Conservation (phyloP, 2,888 invertebrate genomes). For the Agrotis ipsilon region DNA sequence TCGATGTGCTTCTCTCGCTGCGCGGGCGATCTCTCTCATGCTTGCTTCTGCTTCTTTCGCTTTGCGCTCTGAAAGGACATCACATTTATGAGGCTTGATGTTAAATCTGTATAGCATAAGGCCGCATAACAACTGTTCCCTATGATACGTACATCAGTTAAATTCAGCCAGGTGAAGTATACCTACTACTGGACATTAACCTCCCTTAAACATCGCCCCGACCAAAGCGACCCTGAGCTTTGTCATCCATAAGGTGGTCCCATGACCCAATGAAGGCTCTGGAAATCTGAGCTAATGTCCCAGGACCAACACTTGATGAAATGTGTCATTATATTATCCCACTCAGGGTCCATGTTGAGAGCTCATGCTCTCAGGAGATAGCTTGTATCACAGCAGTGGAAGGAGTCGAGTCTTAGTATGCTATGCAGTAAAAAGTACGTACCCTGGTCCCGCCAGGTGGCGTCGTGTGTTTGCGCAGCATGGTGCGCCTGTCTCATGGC, state of each 20-base stretch:
- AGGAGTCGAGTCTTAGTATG: not conserved
- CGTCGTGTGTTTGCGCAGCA: constrained; percentile 83
- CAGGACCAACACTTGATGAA: too few species aligned
- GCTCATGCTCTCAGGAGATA: not conserved
- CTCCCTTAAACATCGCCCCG: too few species aligned
- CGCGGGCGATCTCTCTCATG: constrained; percentile 93
- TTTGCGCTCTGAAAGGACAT: constrained; percentile 90
- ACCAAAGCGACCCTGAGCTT: too few species aligned
- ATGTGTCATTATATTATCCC: not conserved
- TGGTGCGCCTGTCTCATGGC: constrained; percentile 91
- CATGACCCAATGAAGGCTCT: not conserved
- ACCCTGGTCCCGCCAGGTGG: constrained; percentile 93
- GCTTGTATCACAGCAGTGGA: not conserved
- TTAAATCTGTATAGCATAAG: too few species aligned
- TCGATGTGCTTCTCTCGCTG: constrained; percentile 93
- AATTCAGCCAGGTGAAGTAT: too few species aligned
- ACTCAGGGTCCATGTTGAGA: too few species aligned
- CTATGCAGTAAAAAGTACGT: constrained; percentile 14
- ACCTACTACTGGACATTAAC: too few species aligned
- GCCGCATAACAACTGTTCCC: not conserved
- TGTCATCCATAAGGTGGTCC: too few species aligned
- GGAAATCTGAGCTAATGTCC: too few species aligned
- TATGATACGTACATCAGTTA: too few species aligned
- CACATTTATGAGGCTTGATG: not conserved
- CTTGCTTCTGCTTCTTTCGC: constrained; percentile 93